Percentiles rank a stretch among this genome's conserved stretches.
phyloP scores from a whole-genome alignment of 2,113 vertebrate genomes.

The Amblyopsis rosae region DNA sequence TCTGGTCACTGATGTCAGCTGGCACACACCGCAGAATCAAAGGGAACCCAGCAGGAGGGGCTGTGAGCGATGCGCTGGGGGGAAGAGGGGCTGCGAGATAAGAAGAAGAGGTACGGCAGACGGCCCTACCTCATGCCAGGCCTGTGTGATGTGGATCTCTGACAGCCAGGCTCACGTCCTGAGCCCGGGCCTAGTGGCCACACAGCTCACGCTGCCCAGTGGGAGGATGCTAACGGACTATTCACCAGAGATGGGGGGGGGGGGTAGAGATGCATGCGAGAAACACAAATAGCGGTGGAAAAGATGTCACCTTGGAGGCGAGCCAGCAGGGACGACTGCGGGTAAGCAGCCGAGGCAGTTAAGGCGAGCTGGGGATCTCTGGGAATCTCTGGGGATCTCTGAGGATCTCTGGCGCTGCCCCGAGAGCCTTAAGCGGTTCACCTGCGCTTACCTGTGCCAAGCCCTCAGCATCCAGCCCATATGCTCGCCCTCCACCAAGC shows the following conservation, averaged over 20 bases:
- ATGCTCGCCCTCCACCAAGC: slow-evolving; percentile 66
- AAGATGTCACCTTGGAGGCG: slow-evolving; percentile 2
- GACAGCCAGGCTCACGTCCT: slow-evolving; percentile 41
- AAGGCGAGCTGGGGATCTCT: slow-evolving; percentile 44
- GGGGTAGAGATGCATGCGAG: slow-evolving; percentile 50
- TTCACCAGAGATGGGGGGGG: slow-evolving; percentile 44
- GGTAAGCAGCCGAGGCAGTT: slow-evolving; percentile 33
- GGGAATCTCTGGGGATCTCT: slow-evolving; percentile 46
- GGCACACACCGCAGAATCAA: slow-evolving; percentile 31
- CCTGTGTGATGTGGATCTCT: slow-evolving; percentile 32
- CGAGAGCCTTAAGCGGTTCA: slow-evolving; percentile 55
- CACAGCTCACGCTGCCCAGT: slow-evolving; percentile 64
- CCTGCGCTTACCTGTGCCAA: slow-evolving; percentile 67
- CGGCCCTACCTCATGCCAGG: slow-evolving; percentile 15
- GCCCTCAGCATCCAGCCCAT: slow-evolving; percentile 68
- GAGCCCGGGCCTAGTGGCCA: slow-evolving; percentile 44
- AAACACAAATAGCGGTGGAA: slow-evolving; percentile 40
- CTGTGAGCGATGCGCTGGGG: slow-evolving; percentile 5
- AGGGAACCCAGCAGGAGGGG: slow-evolving; percentile 30
- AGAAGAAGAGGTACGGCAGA: slow-evolving; percentile 2
- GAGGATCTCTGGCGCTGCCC: slow-evolving; percentile 66
- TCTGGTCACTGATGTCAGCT: slow-evolving; percentile 32
- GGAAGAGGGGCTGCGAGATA: slow-evolving; percentile 11
- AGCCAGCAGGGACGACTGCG: slow-evolving; percentile 39
- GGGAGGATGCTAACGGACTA: slow-evolving; percentile 51